Conservation (phyloP, 2,797 vertebrate species). For the Leptatherina wallacei region DNA sequence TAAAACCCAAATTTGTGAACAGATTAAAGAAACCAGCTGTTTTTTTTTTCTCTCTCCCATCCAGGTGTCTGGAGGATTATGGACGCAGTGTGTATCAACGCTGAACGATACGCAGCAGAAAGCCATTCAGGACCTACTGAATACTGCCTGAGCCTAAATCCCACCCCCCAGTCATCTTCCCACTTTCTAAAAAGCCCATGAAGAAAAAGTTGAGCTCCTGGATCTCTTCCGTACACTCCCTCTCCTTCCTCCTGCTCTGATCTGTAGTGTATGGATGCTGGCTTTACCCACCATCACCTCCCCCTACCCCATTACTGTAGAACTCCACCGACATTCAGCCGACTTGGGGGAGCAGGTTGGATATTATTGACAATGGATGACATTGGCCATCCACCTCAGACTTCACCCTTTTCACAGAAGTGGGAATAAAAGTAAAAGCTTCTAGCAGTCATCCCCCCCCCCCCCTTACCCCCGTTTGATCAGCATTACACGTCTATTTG, state of each 20-base stretch:
- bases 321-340: slow-evolving; percentile 28
- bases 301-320: slow-evolving; percentile 2
- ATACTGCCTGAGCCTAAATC: slow-evolving; percentile 86
- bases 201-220: slow-evolving; percentile 68
- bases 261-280: slow-evolving; percentile 60
- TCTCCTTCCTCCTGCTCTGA: slow-evolving; percentile 63
- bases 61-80: slow-evolving; percentile 93
- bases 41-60: neutral
- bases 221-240: slow-evolving; percentile 61
- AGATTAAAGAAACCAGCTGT: neutral
- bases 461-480: slow-evolving; percentile 16
- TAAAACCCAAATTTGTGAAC: neutral
- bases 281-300: slow-evolving; percentile 37
- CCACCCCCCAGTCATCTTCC: slow-evolving; percentile 29
- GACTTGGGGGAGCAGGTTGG: slow-evolving; percentile 43
- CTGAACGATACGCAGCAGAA: slow-evolving; percentile 95
- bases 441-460: slow-evolving; percentile 7
- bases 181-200: slow-evolving; percentile 52
- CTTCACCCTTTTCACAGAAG: slow-evolving; percentile 44
- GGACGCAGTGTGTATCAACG: slow-evolving; percentile 94
- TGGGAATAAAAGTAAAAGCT: slow-evolving; percentile 31
- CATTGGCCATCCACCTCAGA: slow-evolving; percentile 53
- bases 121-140: slow-evolving; percentile 97
- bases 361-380: slow-evolving; percentile 50
- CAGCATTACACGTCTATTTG: slow-evolving; percentile 26